phyloP scores from a whole-genome alignment of 2,888 invertebrate species.

The Lasioglossum malachurum region DNA sequence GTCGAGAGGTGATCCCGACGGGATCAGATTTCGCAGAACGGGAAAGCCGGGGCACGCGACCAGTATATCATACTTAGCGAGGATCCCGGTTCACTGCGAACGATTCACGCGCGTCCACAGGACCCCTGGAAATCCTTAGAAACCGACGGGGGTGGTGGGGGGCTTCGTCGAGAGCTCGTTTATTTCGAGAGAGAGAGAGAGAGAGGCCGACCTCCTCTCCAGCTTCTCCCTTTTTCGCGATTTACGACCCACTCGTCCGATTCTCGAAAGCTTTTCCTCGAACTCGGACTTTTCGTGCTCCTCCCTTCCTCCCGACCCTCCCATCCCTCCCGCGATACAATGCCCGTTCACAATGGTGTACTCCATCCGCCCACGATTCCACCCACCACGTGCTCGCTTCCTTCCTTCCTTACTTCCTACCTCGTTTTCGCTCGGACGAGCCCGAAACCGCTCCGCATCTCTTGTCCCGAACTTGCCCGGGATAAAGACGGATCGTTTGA shows the following conservation, averaged over 20 bases:
- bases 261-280: slow-evolving; percentile 22
- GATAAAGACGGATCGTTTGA: slow-evolving; percentile 32
- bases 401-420: not conserved
- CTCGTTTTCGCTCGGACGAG: slow-evolving; percentile 32
- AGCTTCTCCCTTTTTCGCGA: slow-evolving; percentile 16
- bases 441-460: slow-evolving; percentile 8
- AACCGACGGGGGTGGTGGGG: not conserved
- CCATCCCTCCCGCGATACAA: slow-evolving; percentile 6
- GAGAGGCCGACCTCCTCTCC: not conserved
- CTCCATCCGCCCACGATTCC: not conserved
- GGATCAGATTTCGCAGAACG: not conserved
- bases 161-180: slow-evolving; percentile 19
- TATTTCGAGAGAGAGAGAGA: slow-evolving; percentile 16
- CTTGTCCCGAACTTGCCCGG: slow-evolving; percentile 3
- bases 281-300: slow-evolving; percentile 24
- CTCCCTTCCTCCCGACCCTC: not conserved
- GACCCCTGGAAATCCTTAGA: not conserved
- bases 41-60: not conserved
- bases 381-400: not conserved
- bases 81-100: not conserved
- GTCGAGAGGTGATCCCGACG: not conserved
- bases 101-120: not conserved
- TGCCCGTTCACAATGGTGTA: slow-evolving; percentile 35
- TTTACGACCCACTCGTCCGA: slow-evolving; percentile 47
- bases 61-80: slow-evolving; percentile 2